phyloP scores from a whole-genome alignment of 2,888 invertebrate genomes.

The Nebria salina region DNA sequence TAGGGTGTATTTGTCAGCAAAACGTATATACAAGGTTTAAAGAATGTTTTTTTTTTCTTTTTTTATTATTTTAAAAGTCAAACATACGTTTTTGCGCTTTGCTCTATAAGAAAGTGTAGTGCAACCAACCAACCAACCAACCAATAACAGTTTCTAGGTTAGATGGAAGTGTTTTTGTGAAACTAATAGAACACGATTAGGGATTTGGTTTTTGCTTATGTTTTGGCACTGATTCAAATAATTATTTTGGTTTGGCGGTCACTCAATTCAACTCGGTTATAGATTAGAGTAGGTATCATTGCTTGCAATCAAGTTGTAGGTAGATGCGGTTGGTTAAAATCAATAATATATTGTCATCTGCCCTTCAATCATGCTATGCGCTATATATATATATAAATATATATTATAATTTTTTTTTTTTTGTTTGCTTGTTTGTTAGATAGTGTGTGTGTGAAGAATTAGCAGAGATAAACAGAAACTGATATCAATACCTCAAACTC shows the following conservation, averaged over 20 bases:
- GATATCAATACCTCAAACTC: slow-evolving; percentile 38
- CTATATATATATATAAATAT: not conserved
- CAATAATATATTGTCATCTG: slow-evolving; percentile 2
- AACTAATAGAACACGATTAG: not conserved
- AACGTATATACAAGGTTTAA: not conserved
- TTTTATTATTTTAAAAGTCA: slow-evolving; percentile 4
- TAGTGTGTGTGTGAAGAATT: slow-evolving; percentile 7
- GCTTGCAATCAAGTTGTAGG: not conserved
- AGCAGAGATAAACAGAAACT: slow-evolving; percentile 1
- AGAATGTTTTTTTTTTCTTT: slow-evolving; percentile 13
- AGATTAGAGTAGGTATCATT: not conserved
- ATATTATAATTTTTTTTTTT: too few species aligned
- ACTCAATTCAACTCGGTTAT: too few species aligned
- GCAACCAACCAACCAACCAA: not conserved
- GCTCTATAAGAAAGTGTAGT: slow-evolving; percentile 1
- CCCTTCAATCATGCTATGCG: slow-evolving; percentile 4
- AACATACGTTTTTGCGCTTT: not conserved
- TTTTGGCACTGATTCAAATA: slow-evolving; percentile 23
- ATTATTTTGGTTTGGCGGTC: slow-evolving; percentile 12
- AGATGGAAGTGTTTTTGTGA: not conserved
- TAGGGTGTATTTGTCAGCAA: slow-evolving; percentile 22
- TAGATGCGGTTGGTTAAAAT: not conserved
- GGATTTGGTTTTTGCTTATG: not conserved
- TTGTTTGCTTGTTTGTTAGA: not conserved
- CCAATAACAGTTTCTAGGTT: slow-evolving; percentile 4